Evolutionary conservation across 2,113 vertebrate species (phyloP).

Genomic region (Malurus melanocephalus): DNA sequence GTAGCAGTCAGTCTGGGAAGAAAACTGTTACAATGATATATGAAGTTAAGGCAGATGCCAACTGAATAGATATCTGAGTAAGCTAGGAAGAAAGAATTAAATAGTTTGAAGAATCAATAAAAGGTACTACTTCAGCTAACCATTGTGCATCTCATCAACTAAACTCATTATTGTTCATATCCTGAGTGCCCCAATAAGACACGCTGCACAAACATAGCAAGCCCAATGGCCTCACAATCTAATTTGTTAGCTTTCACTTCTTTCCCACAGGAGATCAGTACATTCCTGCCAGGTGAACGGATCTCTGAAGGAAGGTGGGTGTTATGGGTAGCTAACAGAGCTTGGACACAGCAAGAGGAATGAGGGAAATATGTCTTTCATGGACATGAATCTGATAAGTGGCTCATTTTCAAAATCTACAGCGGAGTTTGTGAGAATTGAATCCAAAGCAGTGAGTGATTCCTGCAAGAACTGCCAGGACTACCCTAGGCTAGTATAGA

Average conservation of each 20-base stretch:
- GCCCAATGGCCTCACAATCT: neutral
- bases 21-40: constrained; percentile 75
- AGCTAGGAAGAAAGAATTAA: constrained; percentile 69
- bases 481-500: neutral
- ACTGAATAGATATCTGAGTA: constrained; percentile 68
- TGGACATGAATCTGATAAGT: neutral
- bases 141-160: constrained; percentile 21
- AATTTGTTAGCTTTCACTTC: constrained; percentile 6
- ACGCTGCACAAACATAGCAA: neutral
- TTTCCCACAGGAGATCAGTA: neutral
- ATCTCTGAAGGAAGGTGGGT: neutral
- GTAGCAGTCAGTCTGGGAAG: constrained; percentile 67
- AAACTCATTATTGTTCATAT: constrained; percentile 35
- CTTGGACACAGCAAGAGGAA: neutral
- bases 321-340: neutral
- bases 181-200: neutral
- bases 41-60: constrained; percentile 76
- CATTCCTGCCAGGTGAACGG: neutral
- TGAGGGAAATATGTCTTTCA: neutral
- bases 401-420: neutral
- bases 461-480: neutral
- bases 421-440: neutral
- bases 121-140: constrained; percentile 54
- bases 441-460: neutral
- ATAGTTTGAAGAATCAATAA: constrained; percentile 72